phyloP scores from a whole-genome alignment of 1,140 invertebrate species.

The Metaphire vulgaris region DNA sequence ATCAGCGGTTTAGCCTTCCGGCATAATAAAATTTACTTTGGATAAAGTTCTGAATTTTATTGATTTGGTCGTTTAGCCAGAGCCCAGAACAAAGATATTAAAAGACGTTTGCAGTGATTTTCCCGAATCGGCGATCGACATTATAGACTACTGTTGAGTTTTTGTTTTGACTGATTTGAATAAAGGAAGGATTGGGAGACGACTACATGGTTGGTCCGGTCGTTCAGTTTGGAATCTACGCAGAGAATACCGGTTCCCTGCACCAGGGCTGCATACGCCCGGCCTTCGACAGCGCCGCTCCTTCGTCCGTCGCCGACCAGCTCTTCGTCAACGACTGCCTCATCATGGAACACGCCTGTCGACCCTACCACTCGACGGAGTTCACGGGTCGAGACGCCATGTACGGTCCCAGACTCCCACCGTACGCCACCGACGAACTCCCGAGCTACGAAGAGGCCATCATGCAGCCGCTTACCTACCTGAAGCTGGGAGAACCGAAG shows the following conservation, averaged over 20 bases:
- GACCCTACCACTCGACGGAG: neutral
- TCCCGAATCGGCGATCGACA: too few species aligned
- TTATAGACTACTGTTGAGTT: too few species aligned
- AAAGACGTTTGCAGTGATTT: too few species aligned
- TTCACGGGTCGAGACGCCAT: neutral
- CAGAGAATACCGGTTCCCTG: neutral
- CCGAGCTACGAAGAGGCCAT: neutral
- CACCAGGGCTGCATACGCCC: neutral
- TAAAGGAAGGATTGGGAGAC: neutral
- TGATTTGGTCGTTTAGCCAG: too few species aligned
- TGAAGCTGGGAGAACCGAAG: neutral
- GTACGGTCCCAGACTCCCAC: neutral
- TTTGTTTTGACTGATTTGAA: neutral
- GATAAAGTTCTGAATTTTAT: too few species aligned
- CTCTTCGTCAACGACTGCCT: slow-evolving; percentile 1
- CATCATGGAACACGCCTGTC: neutral
- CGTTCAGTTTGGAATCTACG: neutral
- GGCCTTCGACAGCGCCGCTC: neutral
- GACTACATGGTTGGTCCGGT: neutral
- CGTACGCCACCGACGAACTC: neutral
- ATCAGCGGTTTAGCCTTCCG: too few species aligned
- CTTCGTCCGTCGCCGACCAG: neutral
- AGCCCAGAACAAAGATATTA: too few species aligned
- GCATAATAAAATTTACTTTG: too few species aligned
- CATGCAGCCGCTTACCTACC: neutral